Evolutionary conservation across 2,888 invertebrate species (phyloP).

Genomic region (Andrena haemorrhoa): DNA sequence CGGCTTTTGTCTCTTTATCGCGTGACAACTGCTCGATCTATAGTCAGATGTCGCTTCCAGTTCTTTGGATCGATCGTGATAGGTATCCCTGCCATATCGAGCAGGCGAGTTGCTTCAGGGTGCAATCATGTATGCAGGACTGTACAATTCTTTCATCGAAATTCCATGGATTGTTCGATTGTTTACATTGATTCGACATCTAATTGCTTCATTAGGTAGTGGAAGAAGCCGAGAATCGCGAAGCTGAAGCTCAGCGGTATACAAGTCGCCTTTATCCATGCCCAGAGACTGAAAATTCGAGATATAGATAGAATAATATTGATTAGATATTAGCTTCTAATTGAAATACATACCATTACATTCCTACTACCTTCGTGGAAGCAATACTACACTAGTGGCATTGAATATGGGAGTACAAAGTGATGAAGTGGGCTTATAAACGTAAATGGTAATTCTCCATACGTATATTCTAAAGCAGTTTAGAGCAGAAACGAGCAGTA

Average conservation of each 20-base stretch:
- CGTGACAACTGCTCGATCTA: constrained; percentile 3
- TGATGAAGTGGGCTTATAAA: too few species aligned
- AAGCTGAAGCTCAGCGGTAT: constrained; percentile 94
- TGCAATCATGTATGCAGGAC: constrained; percentile 19
- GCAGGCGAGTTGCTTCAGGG: not conserved
- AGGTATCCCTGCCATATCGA: constrained; percentile 4
- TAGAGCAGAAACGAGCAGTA: too few species aligned
- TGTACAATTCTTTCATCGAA: not conserved
- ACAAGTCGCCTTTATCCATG: constrained; percentile 91
- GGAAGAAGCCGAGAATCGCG: constrained; percentile 91
- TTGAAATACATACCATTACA: too few species aligned
- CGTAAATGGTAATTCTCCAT: too few species aligned
- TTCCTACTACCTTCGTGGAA: too few species aligned
- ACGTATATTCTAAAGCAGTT: too few species aligned
- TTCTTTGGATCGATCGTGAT: not conserved
- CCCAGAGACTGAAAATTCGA: constrained; percentile 87
- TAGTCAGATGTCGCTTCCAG: constrained; percentile 36
- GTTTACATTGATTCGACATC: constrained; percentile 84
- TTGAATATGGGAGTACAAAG: too few species aligned
- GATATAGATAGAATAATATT: not conserved
- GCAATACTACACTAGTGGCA: too few species aligned
- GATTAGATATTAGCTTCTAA: too few species aligned
- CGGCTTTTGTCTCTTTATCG: not conserved
- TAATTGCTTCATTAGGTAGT: constrained; percentile 91
- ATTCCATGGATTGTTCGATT: not conserved